Conservation (phyloP, 2,888 invertebrate species). For the Celastrina argiolus region DNA sequence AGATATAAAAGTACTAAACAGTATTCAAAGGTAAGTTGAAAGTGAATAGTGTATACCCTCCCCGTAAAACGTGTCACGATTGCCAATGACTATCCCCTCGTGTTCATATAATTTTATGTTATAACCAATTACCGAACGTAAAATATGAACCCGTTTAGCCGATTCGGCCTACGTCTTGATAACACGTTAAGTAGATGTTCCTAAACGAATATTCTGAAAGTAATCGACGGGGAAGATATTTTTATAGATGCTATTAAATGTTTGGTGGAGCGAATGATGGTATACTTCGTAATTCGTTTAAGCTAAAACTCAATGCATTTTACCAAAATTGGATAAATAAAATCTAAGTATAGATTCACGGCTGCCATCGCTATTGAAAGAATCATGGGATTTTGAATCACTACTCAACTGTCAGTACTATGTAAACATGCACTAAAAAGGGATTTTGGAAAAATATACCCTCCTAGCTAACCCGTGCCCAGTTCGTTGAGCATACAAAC, state of each 20-base stretch:
- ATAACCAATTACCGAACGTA: background rate
- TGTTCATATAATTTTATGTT: slow-evolving; percentile 1
- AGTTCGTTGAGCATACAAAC: no score
- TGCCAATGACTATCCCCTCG: background rate
- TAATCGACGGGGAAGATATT: background rate
- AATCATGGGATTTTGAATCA: no score
- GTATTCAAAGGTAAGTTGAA: background rate
- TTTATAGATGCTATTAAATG: background rate
- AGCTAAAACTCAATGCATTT: no score
- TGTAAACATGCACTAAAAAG: no score
- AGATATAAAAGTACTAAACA: background rate
- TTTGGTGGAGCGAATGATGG: background rate
- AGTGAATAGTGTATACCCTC: background rate
- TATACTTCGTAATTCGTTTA: no score
- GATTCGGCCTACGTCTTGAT: background rate
- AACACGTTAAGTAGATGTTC: background rate
- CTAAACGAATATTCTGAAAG: background rate
- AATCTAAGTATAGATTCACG: no score
- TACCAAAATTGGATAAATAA: no score
- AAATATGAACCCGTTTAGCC: slow-evolving; percentile 2
- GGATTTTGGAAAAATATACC: no score
- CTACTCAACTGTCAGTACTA: no score
- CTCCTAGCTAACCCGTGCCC: no score
- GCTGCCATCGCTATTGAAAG: no score
- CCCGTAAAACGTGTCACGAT: background rate